Evolutionary conservation across 2,113 vertebrate genomes (phyloP).

Genomic region (Pica pica): DNA sequence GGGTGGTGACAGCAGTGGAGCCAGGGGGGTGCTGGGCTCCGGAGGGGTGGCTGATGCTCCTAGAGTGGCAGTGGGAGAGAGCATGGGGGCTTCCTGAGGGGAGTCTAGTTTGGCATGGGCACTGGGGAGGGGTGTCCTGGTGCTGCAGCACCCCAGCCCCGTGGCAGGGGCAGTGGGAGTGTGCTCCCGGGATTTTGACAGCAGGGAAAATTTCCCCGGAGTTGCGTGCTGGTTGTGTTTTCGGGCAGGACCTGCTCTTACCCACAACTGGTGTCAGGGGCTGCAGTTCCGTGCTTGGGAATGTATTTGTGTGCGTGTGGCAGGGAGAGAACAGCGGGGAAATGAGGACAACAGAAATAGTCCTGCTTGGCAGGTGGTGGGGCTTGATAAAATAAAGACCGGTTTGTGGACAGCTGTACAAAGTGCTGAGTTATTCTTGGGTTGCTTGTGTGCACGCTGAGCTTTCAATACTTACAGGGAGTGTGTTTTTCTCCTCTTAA

Average conservation of each 20-base stretch:
- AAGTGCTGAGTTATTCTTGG: not conserved
- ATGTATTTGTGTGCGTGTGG: fast-evolving
- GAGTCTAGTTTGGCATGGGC: fast-evolving
- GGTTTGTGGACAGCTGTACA: not conserved
- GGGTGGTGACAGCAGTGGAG: not conserved
- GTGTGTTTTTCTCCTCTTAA: not conserved
- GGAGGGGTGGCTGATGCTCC: not conserved
- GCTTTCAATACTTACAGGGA: not conserved
- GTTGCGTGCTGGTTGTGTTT: fast-evolving
- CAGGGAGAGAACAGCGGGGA: not conserved
- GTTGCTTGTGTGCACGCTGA: not conserved
- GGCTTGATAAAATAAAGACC: not conserved
- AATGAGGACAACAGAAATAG: not conserved
- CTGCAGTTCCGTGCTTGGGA: not conserved
- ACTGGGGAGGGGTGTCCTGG: too few species aligned
- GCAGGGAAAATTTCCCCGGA: fast-evolving
- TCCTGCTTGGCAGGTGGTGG: not conserved
- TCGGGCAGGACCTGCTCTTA: not conserved
- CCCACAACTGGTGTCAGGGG: fast-evolving
- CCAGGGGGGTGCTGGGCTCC: not conserved
- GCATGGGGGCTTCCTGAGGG: fast-evolving
- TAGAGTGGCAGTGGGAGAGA: too few species aligned
- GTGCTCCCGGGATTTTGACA: fast-evolving
- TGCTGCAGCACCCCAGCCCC: fast-evolving
- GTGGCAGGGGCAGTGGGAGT: fast-evolving